Percentiles rank a stretch among this genome's conserved stretches.
Evolutionary conservation across 2,797 vertebrate species (phyloP).

Genomic region (Crenichthys baileyi): DNA sequence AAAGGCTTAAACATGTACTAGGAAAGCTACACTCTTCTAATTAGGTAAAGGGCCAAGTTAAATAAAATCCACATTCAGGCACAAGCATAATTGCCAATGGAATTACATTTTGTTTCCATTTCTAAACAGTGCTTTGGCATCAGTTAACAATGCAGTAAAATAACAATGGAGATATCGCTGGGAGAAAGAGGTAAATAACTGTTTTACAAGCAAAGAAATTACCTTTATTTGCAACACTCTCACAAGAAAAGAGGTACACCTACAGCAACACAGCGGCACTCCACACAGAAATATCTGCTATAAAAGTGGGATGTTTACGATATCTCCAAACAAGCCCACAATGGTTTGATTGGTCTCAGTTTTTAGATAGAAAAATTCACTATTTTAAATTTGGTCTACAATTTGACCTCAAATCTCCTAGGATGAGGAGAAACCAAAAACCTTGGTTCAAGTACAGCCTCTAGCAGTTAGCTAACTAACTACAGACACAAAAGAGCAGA

Average conservation of each 20-base stretch:
- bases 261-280: slow-evolving; percentile 1
- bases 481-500: slow-evolving; percentile 56
- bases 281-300: not conserved
- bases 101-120: slow-evolving; percentile 49
- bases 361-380: not conserved
- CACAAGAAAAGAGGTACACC: slow-evolving; percentile 7
- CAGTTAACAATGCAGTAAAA: slow-evolving; percentile 53
- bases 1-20: slow-evolving; percentile 35
- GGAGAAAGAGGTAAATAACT: slow-evolving; percentile 39
- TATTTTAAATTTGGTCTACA: slow-evolving; percentile 25
- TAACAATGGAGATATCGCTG: slow-evolving; percentile 44
- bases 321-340: slow-evolving; percentile 5
- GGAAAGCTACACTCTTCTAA: slow-evolving; percentile 30
- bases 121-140: slow-evolving; percentile 14
- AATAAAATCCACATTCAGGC: slow-evolving; percentile 40
- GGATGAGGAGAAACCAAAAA: slow-evolving; percentile 21
- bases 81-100: slow-evolving; percentile 29
- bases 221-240: slow-evolving; percentile 8
- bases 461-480: slow-evolving; percentile 37
- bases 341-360: not conserved
- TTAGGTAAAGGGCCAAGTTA: slow-evolving; percentile 23
- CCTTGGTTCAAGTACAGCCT: slow-evolving; percentile 15
- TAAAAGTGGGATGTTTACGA: slow-evolving; percentile 15
- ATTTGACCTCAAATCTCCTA: slow-evolving; percentile 41
- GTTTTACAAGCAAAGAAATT: slow-evolving; percentile 37